Base-by-base conservation (phyloP, 2,113 vertebrate genomes). In the Tragelaphus strepsiceros region DNA sequence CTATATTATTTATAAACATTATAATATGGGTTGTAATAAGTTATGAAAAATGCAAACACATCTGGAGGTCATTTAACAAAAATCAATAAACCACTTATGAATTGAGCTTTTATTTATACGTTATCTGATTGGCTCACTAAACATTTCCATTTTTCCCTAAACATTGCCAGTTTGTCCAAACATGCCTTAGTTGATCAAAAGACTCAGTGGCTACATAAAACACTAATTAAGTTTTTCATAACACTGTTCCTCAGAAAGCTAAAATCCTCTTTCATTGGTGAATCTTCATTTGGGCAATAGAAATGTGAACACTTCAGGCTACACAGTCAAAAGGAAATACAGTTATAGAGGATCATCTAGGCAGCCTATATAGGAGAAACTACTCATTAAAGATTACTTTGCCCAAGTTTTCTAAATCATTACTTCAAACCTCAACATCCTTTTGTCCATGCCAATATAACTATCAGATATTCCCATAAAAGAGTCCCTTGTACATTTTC, bases 31-130 rank as follows among this genome's bases (percentile, higher is more conserved):
- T 1, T 9, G 58, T 96, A 90, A 30, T 96, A 96, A 97, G 92
- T 96, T 98, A 98, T 92, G 98, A 97, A 98, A 94, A 98, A 93
- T 96, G 97, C 94, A 77, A 98, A 93, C 85, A 96, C 98, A 98
- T 99, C 98, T 99, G 98, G 98, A 98, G 98, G 95, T 92, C 88
- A 98, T 98, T 96, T 98, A 97, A 93, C 82, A 98, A 89, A 98
- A 97, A 98, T 97, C 98, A 98, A 98, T 95, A 96, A 93, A 32
- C 92, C 94, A 92, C 98, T 98, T 98, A 95, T 97, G 97, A 98
- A 96, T 96, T 32, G 85, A 97, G 96, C 22, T 96, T 97, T 90
- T 97, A 98, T 83, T 98, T 97, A 94, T 97, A 98, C 54, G 96
- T 85, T 98, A 98, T 97, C 98, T 93, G 97, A 91, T 95, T 95